Conservation (phyloP, 2,113 vertebrate species). For the Corydoras maculifer region DNA sequence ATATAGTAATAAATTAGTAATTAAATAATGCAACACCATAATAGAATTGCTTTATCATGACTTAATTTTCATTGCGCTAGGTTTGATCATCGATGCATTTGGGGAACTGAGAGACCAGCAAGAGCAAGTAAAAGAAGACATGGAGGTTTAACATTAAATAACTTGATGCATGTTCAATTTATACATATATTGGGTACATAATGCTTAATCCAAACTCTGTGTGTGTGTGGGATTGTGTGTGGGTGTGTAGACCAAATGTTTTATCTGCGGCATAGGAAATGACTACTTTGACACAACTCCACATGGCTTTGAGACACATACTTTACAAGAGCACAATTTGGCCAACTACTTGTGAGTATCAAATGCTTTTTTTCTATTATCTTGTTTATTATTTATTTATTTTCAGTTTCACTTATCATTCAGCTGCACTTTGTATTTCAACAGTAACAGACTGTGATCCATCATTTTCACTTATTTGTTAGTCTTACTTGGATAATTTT, state of each 20-base stretch:
- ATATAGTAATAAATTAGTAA: too few species aligned
- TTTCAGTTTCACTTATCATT: too few species aligned
- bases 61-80: conserved; percentile 52
- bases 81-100: conserved; percentile 97
- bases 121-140: conserved; percentile 96
- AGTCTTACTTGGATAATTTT: too few species aligned
- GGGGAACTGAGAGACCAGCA: conserved; percentile 97
- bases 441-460: too few species aligned
- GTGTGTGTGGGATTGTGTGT: conserved; percentile 7
- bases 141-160: conserved; percentile 74
- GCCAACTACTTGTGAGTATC: conserved; percentile 97
- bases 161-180: not conserved
- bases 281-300: conserved; percentile 97
- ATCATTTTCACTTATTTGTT: too few species aligned
- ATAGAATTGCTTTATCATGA: too few species aligned
- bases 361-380: too few species aligned
- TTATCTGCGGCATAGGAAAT: conserved; percentile 97
- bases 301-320: conserved; percentile 96
- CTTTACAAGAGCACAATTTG: conserved; percentile 97
- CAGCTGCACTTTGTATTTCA: too few species aligned
- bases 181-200: too few species aligned
- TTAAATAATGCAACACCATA: too few species aligned
- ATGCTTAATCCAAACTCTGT: not conserved
- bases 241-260: conserved; percentile 86
- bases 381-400: too few species aligned